A percentile compares a stretch with the other conserved stretches of the same genome.
These are phyloP conservation scores for Oryzias melastigma DNA, from an alignment of 2,113 vertebrate genomes.

Conservation along the genomic window DNA sequence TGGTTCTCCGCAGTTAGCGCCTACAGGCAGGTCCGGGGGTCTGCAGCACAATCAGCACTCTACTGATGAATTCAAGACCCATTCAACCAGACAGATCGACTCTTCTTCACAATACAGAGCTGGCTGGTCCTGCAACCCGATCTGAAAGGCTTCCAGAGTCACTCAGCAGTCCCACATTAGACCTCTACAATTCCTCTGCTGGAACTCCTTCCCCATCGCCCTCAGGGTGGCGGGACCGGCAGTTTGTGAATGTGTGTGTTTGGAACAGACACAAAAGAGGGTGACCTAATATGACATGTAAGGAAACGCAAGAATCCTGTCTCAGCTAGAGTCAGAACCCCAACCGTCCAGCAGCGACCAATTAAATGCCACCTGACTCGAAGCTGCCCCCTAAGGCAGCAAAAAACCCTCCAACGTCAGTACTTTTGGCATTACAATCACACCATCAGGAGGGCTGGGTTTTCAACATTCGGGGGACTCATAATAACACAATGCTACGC, in stretches of 20 bases:
- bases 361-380: slow-evolving; percentile 52
- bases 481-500: slow-evolving; percentile 26
- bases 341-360: slow-evolving; percentile 23
- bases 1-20: slow-evolving; percentile 35
- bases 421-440: slow-evolving; percentile 2
- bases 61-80: slow-evolving; percentile 34
- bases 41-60: slow-evolving; percentile 43
- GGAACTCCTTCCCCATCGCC: slow-evolving; percentile 54
- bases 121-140: slow-evolving; percentile 59
- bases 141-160: slow-evolving; percentile 60
- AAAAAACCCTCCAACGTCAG: background rate
- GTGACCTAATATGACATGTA: slow-evolving; percentile 68
- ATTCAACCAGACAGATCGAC: slow-evolving; percentile 49
- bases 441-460: too few relatives aligned
- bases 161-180: slow-evolving; percentile 66
- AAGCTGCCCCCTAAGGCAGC: slow-evolving; percentile 9
- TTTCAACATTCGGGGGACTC: too few relatives aligned
- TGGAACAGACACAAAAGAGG: slow-evolving; percentile 47
- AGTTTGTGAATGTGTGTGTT: slow-evolving; percentile 27
- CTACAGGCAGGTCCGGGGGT: slow-evolving; percentile 35
- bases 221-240: slow-evolving; percentile 37
- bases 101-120: slow-evolving; percentile 54
- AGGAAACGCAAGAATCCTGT: slow-evolving; percentile 48
- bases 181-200: slow-evolving; percentile 69
- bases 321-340: slow-evolving; percentile 51